phyloP scores from a whole-genome alignment of 2,113 vertebrate genomes.

The Chauna torquata region DNA sequence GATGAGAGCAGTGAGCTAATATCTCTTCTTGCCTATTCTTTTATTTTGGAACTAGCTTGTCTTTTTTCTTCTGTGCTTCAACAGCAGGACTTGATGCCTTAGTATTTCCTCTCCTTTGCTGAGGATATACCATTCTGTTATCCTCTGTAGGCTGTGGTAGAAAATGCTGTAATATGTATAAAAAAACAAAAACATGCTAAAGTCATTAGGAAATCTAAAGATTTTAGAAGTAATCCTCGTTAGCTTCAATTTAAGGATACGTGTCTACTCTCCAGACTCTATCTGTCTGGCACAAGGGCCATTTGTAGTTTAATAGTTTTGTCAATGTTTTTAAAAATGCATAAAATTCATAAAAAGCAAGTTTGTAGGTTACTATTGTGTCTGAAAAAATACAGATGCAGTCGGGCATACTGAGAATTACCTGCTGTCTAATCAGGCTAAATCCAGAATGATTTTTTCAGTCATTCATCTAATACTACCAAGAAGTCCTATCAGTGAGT shows the following conservation, averaged over 20 bases:
- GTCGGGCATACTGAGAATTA: not conserved
- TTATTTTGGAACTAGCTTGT: not conserved
- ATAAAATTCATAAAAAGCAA: not conserved
- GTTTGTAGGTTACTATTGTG: not conserved
- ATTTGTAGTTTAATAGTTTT: not conserved
- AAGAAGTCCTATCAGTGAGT: not conserved
- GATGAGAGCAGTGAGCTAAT: not conserved
- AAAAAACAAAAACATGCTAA: not conserved
- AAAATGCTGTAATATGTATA: not conserved
- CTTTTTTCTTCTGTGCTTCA: not conserved
- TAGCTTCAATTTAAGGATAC: not conserved
- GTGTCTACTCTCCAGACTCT: not conserved
- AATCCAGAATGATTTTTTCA: not conserved
- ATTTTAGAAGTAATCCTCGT: not conserved
- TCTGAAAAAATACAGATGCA: not conserved
- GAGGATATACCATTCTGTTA: not conserved
- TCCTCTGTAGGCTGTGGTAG: not conserved
- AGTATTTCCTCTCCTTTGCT: not conserved
- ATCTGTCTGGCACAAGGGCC: not conserved
- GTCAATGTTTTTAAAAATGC: not conserved
- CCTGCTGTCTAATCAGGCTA: conserved; percentile 1
- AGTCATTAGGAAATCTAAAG: not conserved
- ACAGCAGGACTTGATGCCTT: not conserved
- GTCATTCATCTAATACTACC: not conserved
- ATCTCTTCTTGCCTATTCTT: not conserved